Evolutionary conservation across 2,797 vertebrate genomes (phyloP).

Genomic region (Thunnus albacares): DNA sequence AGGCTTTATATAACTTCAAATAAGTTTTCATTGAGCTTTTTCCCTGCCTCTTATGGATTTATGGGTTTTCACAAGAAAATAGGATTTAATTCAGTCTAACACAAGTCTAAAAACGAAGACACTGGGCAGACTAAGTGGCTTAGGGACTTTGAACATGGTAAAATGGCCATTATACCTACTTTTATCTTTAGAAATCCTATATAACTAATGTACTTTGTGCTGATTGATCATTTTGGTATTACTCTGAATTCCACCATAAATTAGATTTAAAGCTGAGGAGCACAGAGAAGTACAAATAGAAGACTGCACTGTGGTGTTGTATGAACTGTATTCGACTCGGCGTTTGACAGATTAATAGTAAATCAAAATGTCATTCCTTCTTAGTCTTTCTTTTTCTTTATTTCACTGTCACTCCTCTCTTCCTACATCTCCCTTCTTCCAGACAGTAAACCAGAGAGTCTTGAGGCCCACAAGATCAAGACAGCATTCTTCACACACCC

Average conservation of each 20-base stretch:
- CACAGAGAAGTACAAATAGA: neutral
- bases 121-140: too few relatives aligned
- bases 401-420: neutral
- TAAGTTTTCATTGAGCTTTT: too few relatives aligned
- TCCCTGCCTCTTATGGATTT: too few relatives aligned
- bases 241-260: neutral
- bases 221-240: neutral
- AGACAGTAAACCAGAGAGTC: slow-evolving; percentile 96
- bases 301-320: neutral
- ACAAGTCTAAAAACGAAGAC: too few relatives aligned
- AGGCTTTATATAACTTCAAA: too few relatives aligned
- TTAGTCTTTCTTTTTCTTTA: neutral
- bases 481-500: slow-evolving; percentile 95
- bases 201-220: neutral
- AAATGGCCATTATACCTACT: too few relatives aligned
- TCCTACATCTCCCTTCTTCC: slow-evolving; percentile 36
- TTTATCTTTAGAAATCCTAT: neutral
- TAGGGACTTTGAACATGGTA: too few relatives aligned
- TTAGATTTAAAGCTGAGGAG: neutral
- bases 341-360: slow-evolving; percentile 7
- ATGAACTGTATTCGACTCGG: neutral
- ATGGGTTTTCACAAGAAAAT: too few relatives aligned
- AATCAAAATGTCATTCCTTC: neutral
- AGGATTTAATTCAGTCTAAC: too few relatives aligned
- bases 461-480: slow-evolving; percentile 98